Evolutionary conservation across 30 jellyfish, hydroid and myxozoan species (phyloP), one percentile per base, ranked within the genome.

Genomic region (Hydractinia echinata): DNA sequence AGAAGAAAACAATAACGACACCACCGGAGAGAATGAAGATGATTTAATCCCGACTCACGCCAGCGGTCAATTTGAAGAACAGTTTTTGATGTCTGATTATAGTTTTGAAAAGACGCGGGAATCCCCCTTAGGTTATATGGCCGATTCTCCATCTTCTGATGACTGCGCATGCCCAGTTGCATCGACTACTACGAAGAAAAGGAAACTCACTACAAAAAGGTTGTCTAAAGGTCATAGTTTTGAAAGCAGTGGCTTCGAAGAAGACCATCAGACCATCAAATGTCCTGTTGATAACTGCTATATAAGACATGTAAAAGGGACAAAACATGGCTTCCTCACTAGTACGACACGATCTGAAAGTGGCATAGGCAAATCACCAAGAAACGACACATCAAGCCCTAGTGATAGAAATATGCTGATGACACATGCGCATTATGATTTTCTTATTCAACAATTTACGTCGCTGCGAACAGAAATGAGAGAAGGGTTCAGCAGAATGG

Each of bases 221-320:
- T 4, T 77, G 4, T 54, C 66, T 21, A 88, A 81, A 69, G 94
- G 95, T 5, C 82, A 53, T 44, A 94, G 99, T 61, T 53, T 88
- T 7, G 99, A 94, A 49, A 94, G 99, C 80, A 94, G 99, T 68
- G 99, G 99, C 39, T 94, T 84, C 85, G 99, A 94, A 61, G 99
- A 94, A 49, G 99, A 94, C 67, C 71, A 81, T 72, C 91, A 20
- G 8, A 48, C 18, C 0, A 52, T 66, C 8, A 80, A 80, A 61
- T 80, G 87, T 50, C 87, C 87, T 0, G 64, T 80, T 15, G 87
- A 84, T 51, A 80, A 80, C 39, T 80, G 87, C 30, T 60, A 84
- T 51, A 16, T 80, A 19, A 50, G 54, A 19, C 87, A 80, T 21
- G 69, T 16, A 8, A 52, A 9, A n/a, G 10, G 55, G 7, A 58